Conservation (phyloP, 2,888 invertebrate genomes). For the Omphaloscelis lunosa region DNA sequence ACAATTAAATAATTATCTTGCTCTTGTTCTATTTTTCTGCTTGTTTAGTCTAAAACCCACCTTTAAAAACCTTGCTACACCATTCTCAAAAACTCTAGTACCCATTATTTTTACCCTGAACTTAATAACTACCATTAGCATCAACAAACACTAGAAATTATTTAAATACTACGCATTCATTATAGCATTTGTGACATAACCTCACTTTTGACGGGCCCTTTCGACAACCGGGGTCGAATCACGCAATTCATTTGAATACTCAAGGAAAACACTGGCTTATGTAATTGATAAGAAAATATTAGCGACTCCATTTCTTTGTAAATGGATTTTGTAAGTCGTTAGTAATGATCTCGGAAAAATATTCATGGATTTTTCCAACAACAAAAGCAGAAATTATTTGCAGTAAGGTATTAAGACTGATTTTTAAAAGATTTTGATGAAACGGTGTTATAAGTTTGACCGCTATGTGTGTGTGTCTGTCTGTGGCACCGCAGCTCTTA, state of each 20-base stretch:
- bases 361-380: constrained; percentile 28
- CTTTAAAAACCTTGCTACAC: constrained; percentile 16
- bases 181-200: constrained; percentile 68
- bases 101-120: constrained; percentile 47
- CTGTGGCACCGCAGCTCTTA: no score
- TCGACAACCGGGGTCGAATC: constrained; percentile 57
- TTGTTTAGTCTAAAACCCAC: no score
- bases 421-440: neutral
- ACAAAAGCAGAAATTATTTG: constrained; percentile 5
- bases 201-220: constrained; percentile 70
- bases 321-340: constrained; percentile 57
- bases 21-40: no score
- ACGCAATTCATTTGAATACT: constrained; percentile 79
- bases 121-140: constrained; percentile 60
- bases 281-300: constrained; percentile 69
- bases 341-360: constrained; percentile 44
- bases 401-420: neutral
- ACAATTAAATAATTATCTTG: no score
- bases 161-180: constrained; percentile 70
- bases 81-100: constrained; percentile 25
- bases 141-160: constrained; percentile 67
- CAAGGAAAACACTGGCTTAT: constrained; percentile 74
- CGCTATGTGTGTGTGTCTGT: no score
- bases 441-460: no score
- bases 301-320: constrained; percentile 63